Base-by-base conservation (phyloP, 1,140 invertebrate species). In the Micrasema longulum region DNA sequence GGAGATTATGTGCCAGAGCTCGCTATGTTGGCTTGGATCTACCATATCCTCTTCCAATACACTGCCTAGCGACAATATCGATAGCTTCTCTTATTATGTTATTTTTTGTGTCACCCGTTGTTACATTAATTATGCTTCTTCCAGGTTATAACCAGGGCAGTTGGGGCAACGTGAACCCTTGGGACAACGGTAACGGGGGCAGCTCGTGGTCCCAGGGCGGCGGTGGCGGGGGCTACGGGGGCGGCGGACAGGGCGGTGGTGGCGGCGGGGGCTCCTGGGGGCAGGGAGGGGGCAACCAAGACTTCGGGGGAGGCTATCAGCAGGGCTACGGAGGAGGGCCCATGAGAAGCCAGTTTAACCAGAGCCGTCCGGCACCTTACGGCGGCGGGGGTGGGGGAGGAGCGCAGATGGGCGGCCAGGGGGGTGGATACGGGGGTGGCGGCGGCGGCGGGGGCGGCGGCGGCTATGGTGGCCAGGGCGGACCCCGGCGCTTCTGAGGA, bases 291-390 rank as follows among this genome's bases (percentile, higher is more conserved):
- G 84, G 10, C 88, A 87, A 80, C 57, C 87, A 88, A 71, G 89
- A 90, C 68, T 93, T 92, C 75, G 91, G 91, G 1, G 89, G 88
- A 70, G 89, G 90, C 26, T 93, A 93, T 76, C 91, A 93, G 73
- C 91, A 93, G 78, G 88, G 88, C 36, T 93, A 90, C 74, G 87
- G 90, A 9, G 91, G 91, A 31, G 91, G 91, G 0, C 90, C 90
- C 0, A 88, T 91, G 62, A 83, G 90, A 75, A 88, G 88, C 68
- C 91, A 91, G 77, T 91, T 89, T 72, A 88, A 86, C 72, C 88
- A 87, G 45, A 86, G 87, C 62, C 81, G 89, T 77, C 82, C 87
- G 41, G 86, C 89, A 66, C 90, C 92, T 16, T 93, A 93, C 80
- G 83, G 82, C 75, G 78, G 79, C 43, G 76, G 68, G 2, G 68